Evolutionary conservation across 2,113 vertebrate genomes (phyloP), one percentile per base, ranked within the genome.

Genomic region (Colistium nudipinnis): DNA sequence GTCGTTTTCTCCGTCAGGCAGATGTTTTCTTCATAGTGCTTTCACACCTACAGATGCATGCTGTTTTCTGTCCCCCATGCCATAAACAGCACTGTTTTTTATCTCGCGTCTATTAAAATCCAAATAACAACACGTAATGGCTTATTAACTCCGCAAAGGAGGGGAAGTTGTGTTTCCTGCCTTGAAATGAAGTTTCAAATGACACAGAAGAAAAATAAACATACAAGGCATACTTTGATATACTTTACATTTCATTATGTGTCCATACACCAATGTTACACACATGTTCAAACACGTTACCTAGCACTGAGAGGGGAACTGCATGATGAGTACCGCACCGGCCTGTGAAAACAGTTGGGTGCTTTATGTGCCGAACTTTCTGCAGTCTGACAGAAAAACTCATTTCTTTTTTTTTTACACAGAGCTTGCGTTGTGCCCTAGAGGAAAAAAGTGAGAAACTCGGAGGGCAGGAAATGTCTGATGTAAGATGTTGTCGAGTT

Each of bases 131-230:
- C 31, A 38, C 55, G 59, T 61, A n/a, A 30, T 45, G 12, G 9
- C 8, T 59, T 14, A 65, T 74, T 62, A 68, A 57, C 35, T 55
- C 33, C 3, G 1, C 17, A 10, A 64, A 36, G 22, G 36, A 49
- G 13, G 38, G n/a, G 41, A 63, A 38, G 31, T 63, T 51, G 28
- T 52, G 63, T 51, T 55, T n/a, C 44, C 36, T 30, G 61, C 20
- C 22, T 2, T 63, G 14, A 61, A 55, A 69, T 28, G 57, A 33
- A n/a, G 30, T 31, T 7, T 31, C 4, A 31, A 31, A 19, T n/a
- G n/a, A n/a, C n/a, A n/a, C n/a, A n/a, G n/a, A n/a, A n/a, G n/a
- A n/a, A n/a, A n/a, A n/a, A n/a, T n/a, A n/a, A n/a, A n/a, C n/a
- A n/a, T n/a, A n/a, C n/a, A n/a, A n/a, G n/a, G n/a, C n/a, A n/a